Percentiles rank a stretch among this genome's conserved stretches.
These are phyloP conservation scores for Steinernema hermaphroditum DNA, from an alignment of 2,888 invertebrate species.

Conservation along the genomic window DNA sequence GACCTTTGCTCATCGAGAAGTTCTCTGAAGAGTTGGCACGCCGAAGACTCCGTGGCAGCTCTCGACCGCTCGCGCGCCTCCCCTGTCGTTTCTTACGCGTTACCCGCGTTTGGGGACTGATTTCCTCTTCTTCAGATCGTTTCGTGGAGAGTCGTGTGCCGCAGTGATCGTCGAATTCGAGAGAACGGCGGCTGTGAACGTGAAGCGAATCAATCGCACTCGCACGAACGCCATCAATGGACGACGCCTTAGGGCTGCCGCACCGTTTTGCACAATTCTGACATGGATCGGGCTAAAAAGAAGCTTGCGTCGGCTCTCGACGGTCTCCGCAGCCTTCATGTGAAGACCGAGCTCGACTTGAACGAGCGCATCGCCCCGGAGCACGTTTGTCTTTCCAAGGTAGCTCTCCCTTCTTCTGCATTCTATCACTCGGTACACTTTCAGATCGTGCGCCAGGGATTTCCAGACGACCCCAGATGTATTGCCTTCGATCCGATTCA, in stretches of 20 bases:
- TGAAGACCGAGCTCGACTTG: conserved; percentile 48
- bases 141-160: background rate
- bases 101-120: too few relatives aligned
- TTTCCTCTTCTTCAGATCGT: too few relatives aligned
- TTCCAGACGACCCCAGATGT: conserved; percentile 94
- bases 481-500: conserved; percentile 98
- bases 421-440: conserved; percentile 24
- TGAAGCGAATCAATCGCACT: conserved; percentile 4
- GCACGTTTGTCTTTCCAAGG: conserved; percentile 54
- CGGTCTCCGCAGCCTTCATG: conserved; percentile 54
- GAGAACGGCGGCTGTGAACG: background rate
- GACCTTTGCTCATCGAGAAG: too few relatives aligned
- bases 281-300: conserved; percentile 52
- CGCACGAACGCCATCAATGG: background rate
- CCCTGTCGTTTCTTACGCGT: too few relatives aligned
- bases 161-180: background rate
- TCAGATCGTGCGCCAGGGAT: conserved; percentile 85
- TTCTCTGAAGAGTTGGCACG: too few relatives aligned
- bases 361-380: conserved; percentile 56
- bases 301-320: conserved; percentile 64
- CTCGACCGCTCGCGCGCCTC: too few relatives aligned
- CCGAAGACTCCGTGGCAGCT: too few relatives aligned
- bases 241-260: background rate
- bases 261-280: background rate
- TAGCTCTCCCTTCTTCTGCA: conserved; percentile 32